phyloP scores from a whole-genome alignment of 2,888 invertebrate genomes.

The Tortrix viridana region DNA sequence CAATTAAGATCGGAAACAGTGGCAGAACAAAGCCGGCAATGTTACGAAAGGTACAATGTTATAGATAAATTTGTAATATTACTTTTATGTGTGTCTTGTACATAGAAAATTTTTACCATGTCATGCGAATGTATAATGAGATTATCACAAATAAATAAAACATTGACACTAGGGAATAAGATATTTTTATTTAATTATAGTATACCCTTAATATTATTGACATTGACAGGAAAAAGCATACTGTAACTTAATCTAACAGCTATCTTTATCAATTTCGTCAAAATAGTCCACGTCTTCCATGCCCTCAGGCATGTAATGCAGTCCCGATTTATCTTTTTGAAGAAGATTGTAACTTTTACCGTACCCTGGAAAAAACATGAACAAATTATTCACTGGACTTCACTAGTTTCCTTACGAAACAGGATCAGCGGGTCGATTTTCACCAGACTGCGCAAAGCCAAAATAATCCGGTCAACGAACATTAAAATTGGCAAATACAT shows the following conservation, averaged over 20 bases:
- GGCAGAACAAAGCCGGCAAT: conserved; percentile 62
- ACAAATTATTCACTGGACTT: not conserved
- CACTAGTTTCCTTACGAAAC: not conserved
- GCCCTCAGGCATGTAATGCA: conserved; percentile 88
- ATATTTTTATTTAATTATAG: conserved; percentile 37
- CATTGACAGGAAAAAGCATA: too few species aligned
- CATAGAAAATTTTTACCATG: conserved; percentile 80
- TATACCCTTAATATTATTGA: conserved; percentile 38
- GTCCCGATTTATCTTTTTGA: conserved; percentile 82
- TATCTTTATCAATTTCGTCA: conserved; percentile 42
- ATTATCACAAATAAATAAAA: conserved; percentile 80
- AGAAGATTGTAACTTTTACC: conserved; percentile 85
- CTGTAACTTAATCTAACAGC: too few species aligned
- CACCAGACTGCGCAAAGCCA: too few species aligned
- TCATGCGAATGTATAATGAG: conserved; percentile 80
- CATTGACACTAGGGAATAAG: conserved; percentile 65
- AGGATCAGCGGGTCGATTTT: too few species aligned
- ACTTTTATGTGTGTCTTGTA: conserved; percentile 72
- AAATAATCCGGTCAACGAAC: too few species aligned
- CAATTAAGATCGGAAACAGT: conserved; percentile 67
- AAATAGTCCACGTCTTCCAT: conserved; percentile 86
- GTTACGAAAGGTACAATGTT: conserved; percentile 77
- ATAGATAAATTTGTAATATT: conserved; percentile 72
- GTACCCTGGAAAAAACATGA: conserved; percentile 77
- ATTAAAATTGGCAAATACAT: too few species aligned